Conservation (phyloP, 2,888 invertebrate genomes). For the Brachypalpus laphriformis region DNA sequence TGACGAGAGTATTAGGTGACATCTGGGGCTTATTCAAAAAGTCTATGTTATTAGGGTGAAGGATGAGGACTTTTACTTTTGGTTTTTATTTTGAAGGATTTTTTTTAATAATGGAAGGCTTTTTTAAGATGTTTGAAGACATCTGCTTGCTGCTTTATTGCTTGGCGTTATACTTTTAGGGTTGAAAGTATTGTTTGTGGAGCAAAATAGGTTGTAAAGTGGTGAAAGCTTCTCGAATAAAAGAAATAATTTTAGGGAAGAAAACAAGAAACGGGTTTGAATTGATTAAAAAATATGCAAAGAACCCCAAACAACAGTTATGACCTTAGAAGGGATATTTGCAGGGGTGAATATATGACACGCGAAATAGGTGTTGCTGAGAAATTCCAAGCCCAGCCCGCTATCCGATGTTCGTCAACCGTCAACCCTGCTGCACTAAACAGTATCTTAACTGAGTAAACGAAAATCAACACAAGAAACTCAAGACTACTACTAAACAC, state of each 20-base stretch:
- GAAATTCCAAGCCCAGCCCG: no score
- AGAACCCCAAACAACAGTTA: no score
- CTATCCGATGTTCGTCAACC: no score
- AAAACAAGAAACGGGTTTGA: not conserved
- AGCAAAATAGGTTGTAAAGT: not conserved
- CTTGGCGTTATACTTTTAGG: not conserved
- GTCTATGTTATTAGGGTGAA: not conserved
- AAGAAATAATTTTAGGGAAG: not conserved
- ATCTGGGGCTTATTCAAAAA: not conserved
- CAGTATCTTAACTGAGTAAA: no score
- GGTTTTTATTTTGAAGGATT: not conserved
- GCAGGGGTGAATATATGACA: no score
- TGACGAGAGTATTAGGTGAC: not conserved
- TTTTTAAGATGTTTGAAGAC: not conserved
- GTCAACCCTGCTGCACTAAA: no score
- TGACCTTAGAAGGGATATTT: no score
- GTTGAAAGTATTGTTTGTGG: no score
- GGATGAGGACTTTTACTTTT: not conserved
- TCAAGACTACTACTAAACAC: no score
- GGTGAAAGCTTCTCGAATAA: not conserved
- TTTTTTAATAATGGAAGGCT: not conserved
- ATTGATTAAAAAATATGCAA: not conserved
- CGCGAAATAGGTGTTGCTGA: no score
- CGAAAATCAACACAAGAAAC: no score
- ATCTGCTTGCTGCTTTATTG: not conserved